Percentiles rank a stretch among this genome's conserved stretches.
Evolutionary conservation across 2,888 invertebrate species (phyloP).

Genomic region (Neoascia interrupta): DNA sequence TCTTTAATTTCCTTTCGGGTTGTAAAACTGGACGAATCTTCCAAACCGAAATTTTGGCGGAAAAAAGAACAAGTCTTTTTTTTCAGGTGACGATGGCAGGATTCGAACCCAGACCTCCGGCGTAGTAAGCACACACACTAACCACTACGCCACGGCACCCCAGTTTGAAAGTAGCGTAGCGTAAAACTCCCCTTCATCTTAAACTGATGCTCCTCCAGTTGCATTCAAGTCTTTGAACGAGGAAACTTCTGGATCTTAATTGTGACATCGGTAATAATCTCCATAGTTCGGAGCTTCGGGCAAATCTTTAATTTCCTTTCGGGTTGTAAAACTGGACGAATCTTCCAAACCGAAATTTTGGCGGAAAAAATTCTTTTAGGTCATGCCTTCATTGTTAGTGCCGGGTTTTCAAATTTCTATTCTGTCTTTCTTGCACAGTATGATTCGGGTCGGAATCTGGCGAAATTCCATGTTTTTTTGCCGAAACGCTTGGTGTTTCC

Average conservation of each 20-base stretch:
- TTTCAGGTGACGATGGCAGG: too few relatives aligned
- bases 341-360: conserved; percentile 1
- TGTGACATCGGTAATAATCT: conserved; percentile 16
- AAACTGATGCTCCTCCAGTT: too few relatives aligned
- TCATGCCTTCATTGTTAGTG: conserved; percentile 7
- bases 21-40: conserved; percentile 16
- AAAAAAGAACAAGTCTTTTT: too few relatives aligned
- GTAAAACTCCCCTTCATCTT: too few relatives aligned
- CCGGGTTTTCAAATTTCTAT: conserved; percentile 12
- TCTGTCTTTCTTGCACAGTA: too few relatives aligned
- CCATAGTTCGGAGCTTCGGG: conserved; percentile 16
- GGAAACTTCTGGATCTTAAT: conserved; percentile 28
- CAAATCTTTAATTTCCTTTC: conserved; percentile 5
- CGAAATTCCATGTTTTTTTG: too few relatives aligned
- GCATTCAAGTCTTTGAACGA: conserved; percentile 4
- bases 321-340: conserved; percentile 24
- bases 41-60: conserved; percentile 8
- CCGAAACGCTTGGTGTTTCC: too few relatives aligned
- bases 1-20: conserved; percentile 7
- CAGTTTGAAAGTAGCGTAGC: too few relatives aligned
- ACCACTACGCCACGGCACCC: too few relatives aligned
- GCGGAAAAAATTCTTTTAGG: background rate
- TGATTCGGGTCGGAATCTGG: too few relatives aligned
- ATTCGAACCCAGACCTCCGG: too few relatives aligned
- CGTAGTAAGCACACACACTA: too few relatives aligned